A percentile compares a stretch with the other conserved stretches of the same genome.
Evolutionary conservation across 2,797 vertebrate genomes (phyloP).

Genomic region (Lepus townsendii): DNA sequence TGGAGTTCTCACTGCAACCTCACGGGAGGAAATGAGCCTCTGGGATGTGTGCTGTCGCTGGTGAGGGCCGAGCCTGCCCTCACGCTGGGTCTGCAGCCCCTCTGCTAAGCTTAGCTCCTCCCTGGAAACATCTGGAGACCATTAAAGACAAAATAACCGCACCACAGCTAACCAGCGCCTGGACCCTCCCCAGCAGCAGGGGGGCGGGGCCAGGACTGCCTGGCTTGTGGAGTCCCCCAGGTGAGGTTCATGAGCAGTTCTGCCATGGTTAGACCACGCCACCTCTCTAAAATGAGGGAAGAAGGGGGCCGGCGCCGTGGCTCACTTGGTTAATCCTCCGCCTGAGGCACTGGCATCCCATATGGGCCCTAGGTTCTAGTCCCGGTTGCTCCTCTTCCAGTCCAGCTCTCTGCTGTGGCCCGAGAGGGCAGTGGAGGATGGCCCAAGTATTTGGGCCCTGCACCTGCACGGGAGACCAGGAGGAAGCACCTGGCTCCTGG

Average conservation of each 20-base stretch:
- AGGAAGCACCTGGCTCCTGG: too few relatives aligned
- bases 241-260: neutral
- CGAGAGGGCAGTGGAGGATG: too few relatives aligned
- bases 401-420: too few relatives aligned
- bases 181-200: constrained; percentile 42
- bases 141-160: constrained; percentile 46
- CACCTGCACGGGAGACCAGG: too few relatives aligned
- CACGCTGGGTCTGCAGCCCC: neutral
- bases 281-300: neutral
- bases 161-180: neutral
- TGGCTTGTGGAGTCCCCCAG: neutral
- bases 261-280: neutral
- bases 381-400: too few relatives aligned
- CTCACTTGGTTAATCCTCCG: too few relatives aligned
- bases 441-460: too few relatives aligned
- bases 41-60: neutral
- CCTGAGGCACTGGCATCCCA: too few relatives aligned
- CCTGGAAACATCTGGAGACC: constrained; percentile 62
- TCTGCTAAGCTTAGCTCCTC: neutral
- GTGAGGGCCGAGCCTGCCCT: neutral
- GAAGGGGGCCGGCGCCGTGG: too few relatives aligned
- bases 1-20: constrained; percentile 38
- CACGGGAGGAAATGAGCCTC: constrained; percentile 48
- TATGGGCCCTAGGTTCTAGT: too few relatives aligned
- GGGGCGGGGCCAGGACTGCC: neutral